Base-by-base conservation (phyloP, 1,140 invertebrate species). In the Drosophila setifemur region DNA sequence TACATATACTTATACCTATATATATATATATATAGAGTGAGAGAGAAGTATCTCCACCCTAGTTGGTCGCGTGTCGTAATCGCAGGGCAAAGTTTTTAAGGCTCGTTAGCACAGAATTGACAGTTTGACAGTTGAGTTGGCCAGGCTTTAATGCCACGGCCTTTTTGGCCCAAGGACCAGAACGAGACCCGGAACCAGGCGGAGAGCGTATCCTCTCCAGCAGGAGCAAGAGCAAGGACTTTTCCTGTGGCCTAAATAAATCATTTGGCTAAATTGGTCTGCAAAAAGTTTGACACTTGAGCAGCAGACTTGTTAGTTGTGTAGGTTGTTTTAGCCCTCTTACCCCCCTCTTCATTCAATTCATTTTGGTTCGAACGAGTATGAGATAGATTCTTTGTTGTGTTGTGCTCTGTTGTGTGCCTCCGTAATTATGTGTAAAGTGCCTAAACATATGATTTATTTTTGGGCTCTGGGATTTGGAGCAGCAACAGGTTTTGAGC, bases 71-170 rank as follows among this genome's bases (percentile, higher is more conserved):
- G 70, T 68, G 49, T 45, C 35, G 54, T 69, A 70, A 57, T 50
- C 68, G 43, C 40, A 60, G 73, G 55, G 63, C 23, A 79, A 88
- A 88, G 67, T 76, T 88, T 85, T 88, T 88, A 88, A 88, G 67
- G 85, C 78, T 88, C 75, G 67, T 88, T 88, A 88, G 75, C 85
- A 86, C 75, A 75, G 85, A 85, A 88, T 88, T 88, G 85, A 88
- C 85, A 88, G 85, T 88, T 88, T 88, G 85, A 88, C 85, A 88
- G 85, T 87, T 85, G 72, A 73, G 82, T 87, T 85, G 74, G 81
- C 81, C 79, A 79, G 83, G 77, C 79, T 85, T 85, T 83, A 82
- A 85, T 83, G 73, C 79, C 79, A 78, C 53, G 69, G 68, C 73
- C 78, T 37, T 69, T 71, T 77, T 60, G 53, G 72, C 60, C 57